These are phyloP conservation scores for Fabriciana adippe DNA, from an alignment of 2,888 invertebrate species.

Conservation along the genomic window DNA sequence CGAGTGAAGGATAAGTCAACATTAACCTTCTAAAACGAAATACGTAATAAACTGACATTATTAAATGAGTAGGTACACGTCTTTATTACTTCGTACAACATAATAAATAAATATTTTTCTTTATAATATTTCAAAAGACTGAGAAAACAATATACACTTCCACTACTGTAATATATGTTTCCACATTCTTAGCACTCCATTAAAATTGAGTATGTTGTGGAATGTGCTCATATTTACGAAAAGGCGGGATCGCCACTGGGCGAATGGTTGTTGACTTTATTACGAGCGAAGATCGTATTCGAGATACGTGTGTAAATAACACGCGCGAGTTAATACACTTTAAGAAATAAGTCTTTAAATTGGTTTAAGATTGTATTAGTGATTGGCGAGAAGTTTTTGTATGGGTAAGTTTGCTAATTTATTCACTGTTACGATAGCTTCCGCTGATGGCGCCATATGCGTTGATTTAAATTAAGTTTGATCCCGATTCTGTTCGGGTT, in stretches of 20 bases:
- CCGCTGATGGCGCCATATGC: conserved; percentile 16
- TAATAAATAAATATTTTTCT: background rate
- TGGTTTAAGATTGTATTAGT: conserved; percentile 9
- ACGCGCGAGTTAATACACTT: conserved; percentile 42
- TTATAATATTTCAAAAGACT: too few species aligned
- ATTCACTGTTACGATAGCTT: conserved; percentile 12
- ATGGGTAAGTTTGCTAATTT: conserved; percentile 16
- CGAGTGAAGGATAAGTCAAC: too few species aligned
- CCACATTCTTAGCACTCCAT: conserved; percentile 73
- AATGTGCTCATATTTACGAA: conserved; percentile 69
- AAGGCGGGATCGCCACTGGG: conserved; percentile 64
- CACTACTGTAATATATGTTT: conserved; percentile 1
- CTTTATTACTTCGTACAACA: background rate
- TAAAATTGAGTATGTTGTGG: conserved; percentile 66
- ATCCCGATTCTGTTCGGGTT: too few species aligned
- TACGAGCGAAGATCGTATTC: conserved; percentile 54
- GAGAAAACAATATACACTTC: too few species aligned
- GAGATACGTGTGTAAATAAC: conserved; percentile 62
- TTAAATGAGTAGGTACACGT: too few species aligned
- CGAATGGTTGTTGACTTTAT: conserved; percentile 46
- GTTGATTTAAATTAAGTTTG: background rate
- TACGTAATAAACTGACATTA: too few species aligned
- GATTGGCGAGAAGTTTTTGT: conserved; percentile 6
- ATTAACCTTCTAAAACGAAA: too few species aligned
- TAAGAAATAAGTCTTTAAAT: conserved; percentile 14